phyloP scores from a whole-genome alignment of 2,888 invertebrate species.

The Leptinotarsa juncta region DNA sequence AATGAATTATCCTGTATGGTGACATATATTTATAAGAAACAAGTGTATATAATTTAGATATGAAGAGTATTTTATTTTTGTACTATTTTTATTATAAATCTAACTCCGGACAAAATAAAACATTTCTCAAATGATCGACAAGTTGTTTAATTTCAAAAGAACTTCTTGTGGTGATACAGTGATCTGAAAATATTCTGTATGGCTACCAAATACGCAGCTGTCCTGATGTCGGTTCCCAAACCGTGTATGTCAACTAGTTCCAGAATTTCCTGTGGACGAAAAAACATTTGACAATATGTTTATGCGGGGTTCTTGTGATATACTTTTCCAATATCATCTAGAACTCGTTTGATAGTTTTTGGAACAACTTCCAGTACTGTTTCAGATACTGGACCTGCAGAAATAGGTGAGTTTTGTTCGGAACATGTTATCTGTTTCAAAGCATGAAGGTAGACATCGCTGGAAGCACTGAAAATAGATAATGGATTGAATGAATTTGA shows the following conservation, averaged over 20 bases:
- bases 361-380: not conserved
- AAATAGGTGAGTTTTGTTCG: constrained; percentile 2
- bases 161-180: constrained; percentile 51
- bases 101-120: not conserved
- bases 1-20: not conserved
- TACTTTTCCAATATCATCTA: constrained; percentile 28
- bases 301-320: not conserved
- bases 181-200: constrained; percentile 54
- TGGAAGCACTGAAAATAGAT: constrained; percentile 2
- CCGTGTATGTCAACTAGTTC: constrained; percentile 50
- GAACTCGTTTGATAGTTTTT: not conserved
- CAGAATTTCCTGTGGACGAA: constrained; percentile 56
- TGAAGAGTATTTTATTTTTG: constrained; percentile 9
- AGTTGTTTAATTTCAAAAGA: constrained; percentile 45
- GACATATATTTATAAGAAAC: constrained; percentile 2
- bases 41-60: constrained; percentile 15
- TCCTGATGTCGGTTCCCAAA: constrained; percentile 56
- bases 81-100: constrained; percentile 16
- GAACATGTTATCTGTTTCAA: constrained; percentile 3
- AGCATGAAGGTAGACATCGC: not conserved
- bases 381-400: not conserved
- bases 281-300: not conserved
- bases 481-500: too few species aligned
- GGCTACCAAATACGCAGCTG: constrained; percentile 59
- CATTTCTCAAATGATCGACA: not conserved